Percentiles rank a stretch among this genome's conserved stretches.
Conservation (phyloP, 2,888 invertebrate species). For the Drosophila kanekoi region DNA sequence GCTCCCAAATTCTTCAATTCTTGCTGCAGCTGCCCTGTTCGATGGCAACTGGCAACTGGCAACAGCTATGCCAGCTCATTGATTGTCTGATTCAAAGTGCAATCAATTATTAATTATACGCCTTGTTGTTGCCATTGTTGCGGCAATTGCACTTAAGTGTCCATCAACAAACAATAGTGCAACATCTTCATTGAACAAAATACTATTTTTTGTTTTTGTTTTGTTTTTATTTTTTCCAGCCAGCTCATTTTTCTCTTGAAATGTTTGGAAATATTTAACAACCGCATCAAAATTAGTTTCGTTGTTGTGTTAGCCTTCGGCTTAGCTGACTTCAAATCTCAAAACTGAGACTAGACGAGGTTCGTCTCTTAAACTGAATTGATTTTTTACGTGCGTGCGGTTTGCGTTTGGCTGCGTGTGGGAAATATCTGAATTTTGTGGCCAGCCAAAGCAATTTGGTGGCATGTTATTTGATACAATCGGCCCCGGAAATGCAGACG, state of each 20-base stretch:
- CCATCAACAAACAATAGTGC: conserved; percentile 61
- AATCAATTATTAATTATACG: conserved; percentile 81
- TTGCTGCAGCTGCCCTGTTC: conserved; percentile 16
- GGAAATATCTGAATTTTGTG: conserved; percentile 56
- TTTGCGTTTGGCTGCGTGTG: conserved; percentile 69
- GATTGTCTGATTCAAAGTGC: conserved; percentile 57
- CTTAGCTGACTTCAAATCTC: conserved; percentile 42
- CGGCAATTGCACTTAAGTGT: conserved; percentile 65
- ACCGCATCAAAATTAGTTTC: conserved; percentile 81
- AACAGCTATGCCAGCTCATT: conserved; percentile 45
- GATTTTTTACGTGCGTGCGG: conserved; percentile 80
- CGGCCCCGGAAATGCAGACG: conserved; percentile 74
- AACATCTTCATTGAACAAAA: conserved; percentile 65
- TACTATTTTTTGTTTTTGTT: neutral
- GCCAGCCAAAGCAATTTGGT: conserved; percentile 23
- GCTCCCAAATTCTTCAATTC: conserved; percentile 47
- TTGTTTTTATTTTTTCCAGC: conserved; percentile 14
- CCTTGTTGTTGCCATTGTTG: conserved; percentile 62
- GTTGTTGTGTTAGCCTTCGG: conserved; percentile 80
- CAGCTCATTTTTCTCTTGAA: conserved; percentile 44
- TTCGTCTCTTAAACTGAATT: conserved; percentile 59
- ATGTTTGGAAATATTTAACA: conserved; percentile 78
- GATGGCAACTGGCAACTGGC: conserved; percentile 21
- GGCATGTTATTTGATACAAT: conserved; percentile 52
- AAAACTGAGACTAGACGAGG: conserved; percentile 42